Conservation (phyloP, 2,888 invertebrate genomes). For the Apamea crenata region DNA sequence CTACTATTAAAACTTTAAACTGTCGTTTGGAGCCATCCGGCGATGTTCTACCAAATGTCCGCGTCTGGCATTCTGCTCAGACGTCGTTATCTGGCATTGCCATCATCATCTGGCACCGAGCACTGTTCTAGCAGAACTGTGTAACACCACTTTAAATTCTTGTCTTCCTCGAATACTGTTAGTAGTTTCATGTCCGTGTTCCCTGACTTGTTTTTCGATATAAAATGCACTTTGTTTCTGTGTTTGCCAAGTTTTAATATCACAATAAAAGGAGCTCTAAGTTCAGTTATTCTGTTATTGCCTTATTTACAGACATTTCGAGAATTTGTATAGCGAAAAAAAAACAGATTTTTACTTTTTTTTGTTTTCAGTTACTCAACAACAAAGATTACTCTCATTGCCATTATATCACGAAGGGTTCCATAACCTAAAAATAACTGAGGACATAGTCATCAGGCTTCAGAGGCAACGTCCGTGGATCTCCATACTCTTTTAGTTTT, state of each 20-base stretch:
- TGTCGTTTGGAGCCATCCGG: constrained; percentile 24
- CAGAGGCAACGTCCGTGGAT: constrained; percentile 44
- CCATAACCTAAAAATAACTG: constrained; percentile 46
- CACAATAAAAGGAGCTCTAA: neutral
- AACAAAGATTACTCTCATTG: neutral
- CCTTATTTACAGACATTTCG: neutral
- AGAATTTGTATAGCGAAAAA: neutral
- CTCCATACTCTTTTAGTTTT: constrained; percentile 47
- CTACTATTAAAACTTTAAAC: constrained; percentile 47
- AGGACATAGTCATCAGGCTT: constrained; percentile 42
- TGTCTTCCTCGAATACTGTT: constrained; percentile 29
- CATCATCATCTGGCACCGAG: constrained; percentile 43
- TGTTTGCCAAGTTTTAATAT: neutral
- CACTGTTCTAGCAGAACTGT: constrained; percentile 7
- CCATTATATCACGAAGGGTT: constrained; percentile 30
- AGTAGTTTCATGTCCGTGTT: constrained; percentile 14
- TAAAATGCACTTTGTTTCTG: constrained; percentile 9
- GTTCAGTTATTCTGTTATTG: neutral
- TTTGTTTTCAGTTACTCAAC: neutral
- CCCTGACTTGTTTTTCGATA: neutral
- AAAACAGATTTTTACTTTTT: neutral
- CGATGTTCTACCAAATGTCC: constrained; percentile 31
- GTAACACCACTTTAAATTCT: constrained; percentile 33
- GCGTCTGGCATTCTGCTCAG: constrained; percentile 39
- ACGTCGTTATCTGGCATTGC: constrained; percentile 38